Conservation (phyloP, 2,113 vertebrate genomes). For the Gadus macrocephalus region DNA sequence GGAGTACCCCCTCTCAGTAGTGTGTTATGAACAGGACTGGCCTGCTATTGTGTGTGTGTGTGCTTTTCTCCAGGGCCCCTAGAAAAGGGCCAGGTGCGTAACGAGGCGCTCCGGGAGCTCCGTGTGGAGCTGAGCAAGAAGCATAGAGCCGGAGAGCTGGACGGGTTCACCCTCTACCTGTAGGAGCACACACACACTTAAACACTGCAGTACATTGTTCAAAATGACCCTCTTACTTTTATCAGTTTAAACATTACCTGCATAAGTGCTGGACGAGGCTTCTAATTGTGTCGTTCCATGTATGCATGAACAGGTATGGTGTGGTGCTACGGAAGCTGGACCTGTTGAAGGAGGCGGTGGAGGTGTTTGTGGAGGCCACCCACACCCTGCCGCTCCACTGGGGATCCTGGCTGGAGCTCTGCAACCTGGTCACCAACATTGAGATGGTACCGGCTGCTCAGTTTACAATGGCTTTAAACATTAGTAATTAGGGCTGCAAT, state of each 20-base stretch:
- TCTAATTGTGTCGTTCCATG: not conserved
- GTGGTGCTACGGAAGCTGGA: conserved; percentile 96
- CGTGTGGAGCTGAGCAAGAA: conserved; percentile 97
- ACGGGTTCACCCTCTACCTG: conserved; percentile 96
- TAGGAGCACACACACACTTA: conserved; percentile 52
- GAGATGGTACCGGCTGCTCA: conserved; percentile 83
- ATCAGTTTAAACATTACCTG: too few relatives aligned
- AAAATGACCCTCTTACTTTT: too few relatives aligned
- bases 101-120: conserved; percentile 90
- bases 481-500: too few relatives aligned
- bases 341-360: conserved; percentile 91
- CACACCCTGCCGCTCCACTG: conserved; percentile 92
- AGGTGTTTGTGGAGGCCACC: conserved; percentile 91
- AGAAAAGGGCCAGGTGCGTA: conserved; percentile 97
- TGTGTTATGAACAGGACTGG: not conserved
- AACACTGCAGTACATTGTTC: too few relatives aligned
- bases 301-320: conserved; percentile 78
- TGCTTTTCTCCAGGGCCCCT: conserved; percentile 78
- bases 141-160: conserved; percentile 87
- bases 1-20: not conserved
- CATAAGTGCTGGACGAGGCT: too few relatives aligned
- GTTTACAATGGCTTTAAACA: too few relatives aligned
- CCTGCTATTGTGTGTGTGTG: not conserved
- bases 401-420: conserved; percentile 97
- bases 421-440: conserved; percentile 96